These are phyloP conservation scores for Australoheros facetus DNA, from an alignment of 2,797 vertebrate genomes.

Conservation along the genomic window DNA sequence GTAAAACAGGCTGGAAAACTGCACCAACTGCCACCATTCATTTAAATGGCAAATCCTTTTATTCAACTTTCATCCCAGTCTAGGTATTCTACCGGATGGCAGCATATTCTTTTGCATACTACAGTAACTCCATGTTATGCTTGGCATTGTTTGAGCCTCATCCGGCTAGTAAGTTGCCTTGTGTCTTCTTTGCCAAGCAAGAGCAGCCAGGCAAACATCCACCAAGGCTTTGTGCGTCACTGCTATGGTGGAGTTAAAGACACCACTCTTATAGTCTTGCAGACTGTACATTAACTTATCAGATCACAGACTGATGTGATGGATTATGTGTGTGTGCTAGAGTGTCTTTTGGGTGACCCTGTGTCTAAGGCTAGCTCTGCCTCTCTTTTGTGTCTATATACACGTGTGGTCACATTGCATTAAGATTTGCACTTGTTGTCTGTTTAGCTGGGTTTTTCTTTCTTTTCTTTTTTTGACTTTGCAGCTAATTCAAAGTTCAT, in stretches of 20 bases:
- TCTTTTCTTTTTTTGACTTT: constrained; percentile 4
- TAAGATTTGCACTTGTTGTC: constrained; percentile 18
- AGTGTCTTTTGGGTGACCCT: constrained; percentile 64
- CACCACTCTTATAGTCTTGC: constrained; percentile 52
- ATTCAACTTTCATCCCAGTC: constrained; percentile 61
- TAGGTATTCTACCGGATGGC: constrained; percentile 58
- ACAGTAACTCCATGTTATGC: constrained; percentile 64
- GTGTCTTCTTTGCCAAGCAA: constrained; percentile 65
- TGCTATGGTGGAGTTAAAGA: constrained; percentile 59
- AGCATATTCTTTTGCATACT: constrained; percentile 62
- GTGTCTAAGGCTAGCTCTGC: constrained; percentile 51
- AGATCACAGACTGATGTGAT: constrained; percentile 68
- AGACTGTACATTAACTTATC: constrained; percentile 67
- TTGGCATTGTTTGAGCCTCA: constrained; percentile 68
- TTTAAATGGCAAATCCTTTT: constrained; percentile 71
- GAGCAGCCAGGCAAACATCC: constrained; percentile 67
- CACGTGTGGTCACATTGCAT: constrained; percentile 34
- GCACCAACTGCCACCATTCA: constrained; percentile 70
- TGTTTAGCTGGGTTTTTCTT: constrained; percentile 13
- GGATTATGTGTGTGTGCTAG: constrained; percentile 63
- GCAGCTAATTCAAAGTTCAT: constrained; percentile 30
- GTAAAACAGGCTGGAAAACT: constrained; percentile 77
- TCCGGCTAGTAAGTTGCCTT: constrained; percentile 59
- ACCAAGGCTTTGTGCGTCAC: constrained; percentile 54
- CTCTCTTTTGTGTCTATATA: constrained; percentile 51